phyloP scores from a whole-genome alignment of 37 sponge, comb jelly and placozoan genomes.

The Cliona cf. orientalis region DNA sequence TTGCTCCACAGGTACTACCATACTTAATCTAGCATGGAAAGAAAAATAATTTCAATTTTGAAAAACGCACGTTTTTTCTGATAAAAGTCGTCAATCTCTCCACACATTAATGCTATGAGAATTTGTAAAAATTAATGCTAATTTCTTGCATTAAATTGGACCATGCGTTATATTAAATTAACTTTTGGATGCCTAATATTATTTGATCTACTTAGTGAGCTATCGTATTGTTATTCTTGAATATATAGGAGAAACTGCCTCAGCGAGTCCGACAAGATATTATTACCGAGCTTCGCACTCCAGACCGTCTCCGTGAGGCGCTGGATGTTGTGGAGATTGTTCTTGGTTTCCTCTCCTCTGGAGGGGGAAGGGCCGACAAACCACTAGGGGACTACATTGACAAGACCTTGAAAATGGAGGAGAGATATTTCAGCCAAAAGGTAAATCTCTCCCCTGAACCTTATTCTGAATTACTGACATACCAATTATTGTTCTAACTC shows the following conservation, averaged over 20 bases:
- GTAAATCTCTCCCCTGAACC: no score
- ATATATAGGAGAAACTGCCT: background rate
- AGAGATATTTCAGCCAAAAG: slow-evolving; percentile 19
- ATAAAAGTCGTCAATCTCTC: no score
- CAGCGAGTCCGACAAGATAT: slow-evolving; percentile 48
- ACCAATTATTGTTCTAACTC: background rate
- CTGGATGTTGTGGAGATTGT: slow-evolving; percentile 69
- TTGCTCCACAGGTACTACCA: slow-evolving; percentile 24
- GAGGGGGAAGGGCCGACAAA: slow-evolving; percentile 44
- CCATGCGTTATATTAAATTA: no score
- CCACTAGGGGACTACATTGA: slow-evolving; percentile 47
- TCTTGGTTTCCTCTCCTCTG: slow-evolving; percentile 63
- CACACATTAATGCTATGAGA: no score
- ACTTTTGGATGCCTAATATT: background rate
- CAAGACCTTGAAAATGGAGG: slow-evolving; percentile 56
- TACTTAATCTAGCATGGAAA: background rate
- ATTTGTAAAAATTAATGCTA: no score
- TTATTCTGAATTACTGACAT: no score
- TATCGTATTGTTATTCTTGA: background rate
- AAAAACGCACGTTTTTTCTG: no score
- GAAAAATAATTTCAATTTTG: no score
- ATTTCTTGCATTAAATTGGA: no score
- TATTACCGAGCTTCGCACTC: slow-evolving; percentile 31
- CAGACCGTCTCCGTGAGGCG: slow-evolving; percentile 42
- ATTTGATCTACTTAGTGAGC: background rate